Conservation (phyloP, 2,797 vertebrate species). For the Triplophysa bombifrons region DNA sequence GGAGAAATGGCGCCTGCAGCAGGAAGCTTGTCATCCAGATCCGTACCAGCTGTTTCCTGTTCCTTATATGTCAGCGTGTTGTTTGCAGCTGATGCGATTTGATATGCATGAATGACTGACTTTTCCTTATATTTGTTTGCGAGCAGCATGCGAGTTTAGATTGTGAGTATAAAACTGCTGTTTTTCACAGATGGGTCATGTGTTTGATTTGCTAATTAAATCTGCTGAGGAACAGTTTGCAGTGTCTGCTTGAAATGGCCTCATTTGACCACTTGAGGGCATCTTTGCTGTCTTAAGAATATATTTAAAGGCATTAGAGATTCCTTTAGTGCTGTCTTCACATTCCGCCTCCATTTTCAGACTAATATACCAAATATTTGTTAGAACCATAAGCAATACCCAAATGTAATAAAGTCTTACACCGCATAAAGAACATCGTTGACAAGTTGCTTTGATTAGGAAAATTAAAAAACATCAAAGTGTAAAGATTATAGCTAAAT, state of each 20-base stretch:
- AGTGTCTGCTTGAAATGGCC: constrained; percentile 56
- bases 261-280: constrained; percentile 70
- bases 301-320: constrained; percentile 31
- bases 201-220: constrained; percentile 12
- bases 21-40: constrained; percentile 24
- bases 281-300: constrained; percentile 60
- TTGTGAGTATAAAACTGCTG: neutral
- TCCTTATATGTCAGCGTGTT: constrained; percentile 6
- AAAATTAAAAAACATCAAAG: neutral
- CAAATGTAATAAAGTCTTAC: neutral
- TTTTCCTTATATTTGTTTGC: constrained; percentile 20
- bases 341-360: constrained; percentile 3
- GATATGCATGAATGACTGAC: neutral
- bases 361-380: neutral
- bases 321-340: neutral
- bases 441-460: neutral
- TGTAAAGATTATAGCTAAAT: neutral
- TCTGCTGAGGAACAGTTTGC: constrained; percentile 9
- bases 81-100: constrained; percentile 13
- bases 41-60: constrained; percentile 23
- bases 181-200: neutral
- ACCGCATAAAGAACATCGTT: neutral
- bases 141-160: constrained; percentile 9
- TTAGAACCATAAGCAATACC: neutral
- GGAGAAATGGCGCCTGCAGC: constrained; percentile 22